Evolutionary conservation across 2,888 invertebrate genomes (phyloP).

Genomic region (Sminthurides aquaticus): DNA sequence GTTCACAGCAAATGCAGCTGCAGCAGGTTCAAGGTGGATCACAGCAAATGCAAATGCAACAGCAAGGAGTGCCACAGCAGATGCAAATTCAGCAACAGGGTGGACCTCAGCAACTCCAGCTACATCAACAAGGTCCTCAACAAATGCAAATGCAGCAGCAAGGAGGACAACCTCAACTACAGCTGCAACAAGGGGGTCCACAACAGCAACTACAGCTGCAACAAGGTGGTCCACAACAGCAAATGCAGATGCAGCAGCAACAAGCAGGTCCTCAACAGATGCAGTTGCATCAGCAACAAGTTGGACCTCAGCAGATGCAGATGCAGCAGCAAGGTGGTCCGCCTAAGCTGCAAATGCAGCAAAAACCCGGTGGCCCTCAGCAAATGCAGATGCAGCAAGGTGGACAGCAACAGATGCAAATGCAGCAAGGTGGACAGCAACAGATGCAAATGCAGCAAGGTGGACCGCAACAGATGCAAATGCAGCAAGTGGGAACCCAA

Average conservation of each 20-base stretch:
- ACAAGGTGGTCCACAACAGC: slow-evolving; percentile 15
- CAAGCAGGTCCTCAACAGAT: background rate
- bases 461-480: background rate
- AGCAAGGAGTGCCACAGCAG: slow-evolving; percentile 2
- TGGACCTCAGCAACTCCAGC: slow-evolving; percentile 13
- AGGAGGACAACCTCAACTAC: background rate
- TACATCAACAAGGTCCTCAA: slow-evolving; percentile 3
- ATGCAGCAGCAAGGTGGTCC: slow-evolving; percentile 1
- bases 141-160: slow-evolving; percentile 10
- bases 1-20: slow-evolving; percentile 1
- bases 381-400: background rate
- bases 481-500: slow-evolving; percentile 1
- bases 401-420: slow-evolving; percentile 16
- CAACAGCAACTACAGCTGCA: slow-evolving; percentile 20
- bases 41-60: slow-evolving; percentile 4
- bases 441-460: slow-evolving; percentile 16
- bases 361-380: background rate
- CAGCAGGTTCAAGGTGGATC: background rate
- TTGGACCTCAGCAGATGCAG: background rate
- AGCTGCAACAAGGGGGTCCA: slow-evolving; percentile 2
- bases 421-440: slow-evolving; percentile 15
- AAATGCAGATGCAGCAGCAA: slow-evolving; percentile 18
- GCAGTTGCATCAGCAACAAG: background rate
- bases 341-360: slow-evolving; percentile 10
- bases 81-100: slow-evolving; percentile 13